Conservation (phyloP, 1,140 invertebrate species). For the Drosophila sp. region DNA sequence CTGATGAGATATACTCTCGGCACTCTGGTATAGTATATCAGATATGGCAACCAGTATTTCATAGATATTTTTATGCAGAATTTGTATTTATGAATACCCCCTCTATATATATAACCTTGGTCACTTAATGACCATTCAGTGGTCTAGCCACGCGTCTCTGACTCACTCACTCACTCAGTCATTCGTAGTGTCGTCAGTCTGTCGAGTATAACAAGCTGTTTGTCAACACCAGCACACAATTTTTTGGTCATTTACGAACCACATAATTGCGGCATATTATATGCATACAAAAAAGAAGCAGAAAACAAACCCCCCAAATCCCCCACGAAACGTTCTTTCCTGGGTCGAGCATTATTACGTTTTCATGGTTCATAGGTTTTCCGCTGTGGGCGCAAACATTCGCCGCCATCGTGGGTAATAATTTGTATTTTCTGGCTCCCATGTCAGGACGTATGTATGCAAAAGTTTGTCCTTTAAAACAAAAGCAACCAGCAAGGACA, state of each 20-base stretch:
- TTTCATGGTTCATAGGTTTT: conserved; percentile 78
- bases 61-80: conserved; percentile 28
- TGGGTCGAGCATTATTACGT: conserved; percentile 61
- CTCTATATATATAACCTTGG: conserved; percentile 45
- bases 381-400: conserved; percentile 55
- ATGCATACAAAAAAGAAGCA: conserved; percentile 53
- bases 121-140: conserved; percentile 78
- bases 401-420: conserved; percentile 48
- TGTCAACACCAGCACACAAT: conserved; percentile 77
- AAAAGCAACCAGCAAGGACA: conserved; percentile 55
- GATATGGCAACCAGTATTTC: neutral
- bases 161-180: conserved; percentile 25
- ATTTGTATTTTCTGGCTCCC: conserved; percentile 51
- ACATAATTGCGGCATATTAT: conserved; percentile 80
- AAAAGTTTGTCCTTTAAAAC: conserved; percentile 76
- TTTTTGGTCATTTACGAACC: conserved; percentile 80
- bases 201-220: conserved; percentile 70
- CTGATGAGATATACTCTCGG: conserved; percentile 48
- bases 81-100: conserved; percentile 13
- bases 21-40: neutral
- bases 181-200: conserved; percentile 21
- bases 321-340: conserved; percentile 14
- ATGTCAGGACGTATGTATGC: conserved; percentile 44
- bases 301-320: neutral
- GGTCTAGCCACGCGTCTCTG: conserved; percentile 36